Base-by-base conservation (phyloP, 2,797 vertebrate genomes). In the Crotalus adamanteus region DNA sequence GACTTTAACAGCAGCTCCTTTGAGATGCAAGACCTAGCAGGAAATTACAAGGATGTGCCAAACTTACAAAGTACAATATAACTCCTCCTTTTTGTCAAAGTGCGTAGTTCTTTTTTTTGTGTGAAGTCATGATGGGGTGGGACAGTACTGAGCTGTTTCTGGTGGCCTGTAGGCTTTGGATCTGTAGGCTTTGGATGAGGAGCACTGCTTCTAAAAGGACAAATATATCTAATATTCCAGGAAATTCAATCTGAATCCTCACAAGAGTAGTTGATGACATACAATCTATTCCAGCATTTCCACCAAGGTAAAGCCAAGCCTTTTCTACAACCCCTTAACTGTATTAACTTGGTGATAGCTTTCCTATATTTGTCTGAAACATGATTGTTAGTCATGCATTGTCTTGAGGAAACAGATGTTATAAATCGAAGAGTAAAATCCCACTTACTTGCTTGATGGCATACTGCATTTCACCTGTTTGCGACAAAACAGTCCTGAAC, bases 341-440 rank as follows among this genome's bases (percentile, higher is more conserved):
- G 22, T 87, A 60, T 88, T 16, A 91, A 20, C 12, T 11, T 91
- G 18, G 4, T 25, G 26, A 85, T 88, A 28, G 47, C n/a, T 91
- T 88, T 88, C 47, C 26, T 63, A 26, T 53, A 31, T 90, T 60
- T 57, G 73, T 89, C 83, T 88, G 61, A 88, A 90, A 88, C 61
- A 60, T 56, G 51, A 59, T 65, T 56, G 47, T 87, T 56, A 12
- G 9, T 12, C 18, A 14, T 91, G 26, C 63, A 47, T 89, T 55
- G 57, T n/a, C 90, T 93, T 59, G 88, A 63, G 63, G 57, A 85
- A 88, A 91, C 11, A 91, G 28, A 61, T 22, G 28, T 56, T 63
- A 90, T 85, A 91, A 93, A 88, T 20, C 14, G 31, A 56, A 91
- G 61, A 91, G 57, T 59, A 83, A 91, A 91, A 91, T 85, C 31